These are phyloP conservation scores for Pipistrellus nathusii DNA, from an alignment of 2,797 vertebrate species.

Conservation along the genomic window DNA sequence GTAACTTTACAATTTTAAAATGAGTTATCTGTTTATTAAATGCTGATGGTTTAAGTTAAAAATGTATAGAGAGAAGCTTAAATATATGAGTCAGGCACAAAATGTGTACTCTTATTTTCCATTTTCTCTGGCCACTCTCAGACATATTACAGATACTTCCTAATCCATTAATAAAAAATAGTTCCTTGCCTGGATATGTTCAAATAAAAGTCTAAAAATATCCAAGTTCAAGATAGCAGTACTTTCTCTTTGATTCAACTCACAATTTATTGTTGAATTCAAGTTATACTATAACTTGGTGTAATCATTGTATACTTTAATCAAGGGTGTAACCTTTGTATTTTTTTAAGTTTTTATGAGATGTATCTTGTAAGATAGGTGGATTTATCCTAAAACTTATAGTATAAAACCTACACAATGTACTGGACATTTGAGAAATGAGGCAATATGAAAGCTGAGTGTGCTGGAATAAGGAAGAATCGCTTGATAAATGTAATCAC, in stretches of 20 bases:
- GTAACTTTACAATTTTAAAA: constrained; percentile 56
- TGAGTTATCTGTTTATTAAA: constrained; percentile 71
- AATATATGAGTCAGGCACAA: neutral
- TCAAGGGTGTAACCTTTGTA: neutral
- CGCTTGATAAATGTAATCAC: neutral
- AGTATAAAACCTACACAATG: neutral
- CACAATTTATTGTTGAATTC: constrained; percentile 60
- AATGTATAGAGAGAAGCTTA: constrained; percentile 15
- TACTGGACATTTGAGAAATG: neutral
- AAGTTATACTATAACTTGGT: neutral
- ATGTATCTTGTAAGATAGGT: neutral
- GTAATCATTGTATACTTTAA: neutral
- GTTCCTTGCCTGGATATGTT: constrained; percentile 62
- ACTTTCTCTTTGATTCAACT: constrained; percentile 62
- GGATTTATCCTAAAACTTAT: neutral
- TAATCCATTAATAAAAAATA: constrained; percentile 65
- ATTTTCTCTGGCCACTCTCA: constrained; percentile 56
- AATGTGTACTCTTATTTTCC: constrained; percentile 23
- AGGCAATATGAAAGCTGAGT: neutral
- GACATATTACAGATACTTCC: constrained; percentile 48
- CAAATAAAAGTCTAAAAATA: constrained; percentile 74
- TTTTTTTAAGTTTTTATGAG: neutral
- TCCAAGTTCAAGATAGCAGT: constrained; percentile 39
- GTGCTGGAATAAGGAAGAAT: neutral
- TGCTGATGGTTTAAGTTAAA: constrained; percentile 62